phyloP scores from a whole-genome alignment of 2,113 vertebrate genomes.

The Turnix velox region DNA sequence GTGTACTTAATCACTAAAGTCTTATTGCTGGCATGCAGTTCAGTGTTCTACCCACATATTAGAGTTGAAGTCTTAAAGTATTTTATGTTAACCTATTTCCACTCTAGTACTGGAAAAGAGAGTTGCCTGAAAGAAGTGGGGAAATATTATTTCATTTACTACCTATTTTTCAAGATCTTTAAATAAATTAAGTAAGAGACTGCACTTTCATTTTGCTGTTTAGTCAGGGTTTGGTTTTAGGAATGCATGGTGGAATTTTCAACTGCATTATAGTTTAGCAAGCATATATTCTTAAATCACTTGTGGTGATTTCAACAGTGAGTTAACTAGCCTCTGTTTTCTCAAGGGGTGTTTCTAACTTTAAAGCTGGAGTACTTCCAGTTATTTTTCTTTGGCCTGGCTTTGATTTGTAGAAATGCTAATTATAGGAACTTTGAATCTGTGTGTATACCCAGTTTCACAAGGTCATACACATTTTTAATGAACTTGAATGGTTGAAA shows the following conservation, averaged over 20 bases:
- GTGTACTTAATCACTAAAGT: neutral
- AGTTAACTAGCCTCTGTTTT: constrained; percentile 11
- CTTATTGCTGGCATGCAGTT: neutral
- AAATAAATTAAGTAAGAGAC: neutral
- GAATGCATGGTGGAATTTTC: neutral
- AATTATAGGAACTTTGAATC: constrained; percentile 42
- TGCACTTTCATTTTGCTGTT: neutral
- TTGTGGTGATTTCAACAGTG: neutral
- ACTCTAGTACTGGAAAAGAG: neutral
- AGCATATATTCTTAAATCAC: neutral
- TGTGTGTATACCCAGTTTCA: constrained; percentile 13
- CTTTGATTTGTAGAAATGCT: constrained; percentile 55
- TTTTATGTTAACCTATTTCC: neutral
- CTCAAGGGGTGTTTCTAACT: neutral
- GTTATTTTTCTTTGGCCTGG: constrained; percentile 17
- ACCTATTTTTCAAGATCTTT: neutral
- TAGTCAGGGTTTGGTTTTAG: neutral
- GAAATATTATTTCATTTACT: neutral
- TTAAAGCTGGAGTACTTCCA: constrained; percentile 13
- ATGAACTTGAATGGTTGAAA: no score
- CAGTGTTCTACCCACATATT: neutral
- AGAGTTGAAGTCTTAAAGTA: neutral
- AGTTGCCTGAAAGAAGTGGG: neutral
- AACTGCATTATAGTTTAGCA: neutral
- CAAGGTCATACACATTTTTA: constrained; percentile 49